Conservation (phyloP, 2,888 invertebrate species). For the Heliconius erato region DNA sequence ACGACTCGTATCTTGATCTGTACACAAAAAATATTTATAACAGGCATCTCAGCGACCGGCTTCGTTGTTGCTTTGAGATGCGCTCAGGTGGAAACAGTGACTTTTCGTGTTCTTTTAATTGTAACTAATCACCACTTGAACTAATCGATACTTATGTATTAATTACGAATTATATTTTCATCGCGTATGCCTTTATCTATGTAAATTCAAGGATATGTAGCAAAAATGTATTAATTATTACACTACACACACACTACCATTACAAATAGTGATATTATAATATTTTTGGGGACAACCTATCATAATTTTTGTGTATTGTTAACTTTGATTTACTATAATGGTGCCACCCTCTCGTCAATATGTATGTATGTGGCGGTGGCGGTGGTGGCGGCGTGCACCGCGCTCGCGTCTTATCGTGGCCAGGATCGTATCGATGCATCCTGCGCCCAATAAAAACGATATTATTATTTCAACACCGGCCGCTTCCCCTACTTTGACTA, state of each 20-base stretch:
- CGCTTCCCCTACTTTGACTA: conserved; percentile 37
- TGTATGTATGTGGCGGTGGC: neutral
- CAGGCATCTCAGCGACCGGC: conserved; percentile 41
- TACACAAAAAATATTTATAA: conserved; percentile 45
- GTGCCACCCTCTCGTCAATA: neutral
- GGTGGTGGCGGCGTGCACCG: neutral
- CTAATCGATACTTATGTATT: neutral
- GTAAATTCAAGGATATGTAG: neutral
- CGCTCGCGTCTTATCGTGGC: conserved; percentile 30
- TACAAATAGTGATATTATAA: too few relatives aligned
- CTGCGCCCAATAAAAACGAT: conserved; percentile 51
- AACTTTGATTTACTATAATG: neutral
- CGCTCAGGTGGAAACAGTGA: conserved; percentile 37
- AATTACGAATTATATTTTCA: neutral
- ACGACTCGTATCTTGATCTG: conserved; percentile 43
- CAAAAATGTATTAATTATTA: neutral
- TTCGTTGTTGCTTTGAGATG: conserved; percentile 31
- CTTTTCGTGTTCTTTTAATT: conserved; percentile 21
- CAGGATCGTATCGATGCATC: conserved; percentile 41
- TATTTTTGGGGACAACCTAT: too few relatives aligned
- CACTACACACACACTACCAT: too few relatives aligned
- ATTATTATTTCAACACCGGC: conserved; percentile 48
- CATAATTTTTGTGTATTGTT: too few relatives aligned
- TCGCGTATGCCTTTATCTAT: neutral
- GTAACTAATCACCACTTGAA: conserved; percentile 3